These are phyloP conservation scores for Taurulus bubalis DNA, from an alignment of 2,113 vertebrate genomes.

Conservation along the genomic window DNA sequence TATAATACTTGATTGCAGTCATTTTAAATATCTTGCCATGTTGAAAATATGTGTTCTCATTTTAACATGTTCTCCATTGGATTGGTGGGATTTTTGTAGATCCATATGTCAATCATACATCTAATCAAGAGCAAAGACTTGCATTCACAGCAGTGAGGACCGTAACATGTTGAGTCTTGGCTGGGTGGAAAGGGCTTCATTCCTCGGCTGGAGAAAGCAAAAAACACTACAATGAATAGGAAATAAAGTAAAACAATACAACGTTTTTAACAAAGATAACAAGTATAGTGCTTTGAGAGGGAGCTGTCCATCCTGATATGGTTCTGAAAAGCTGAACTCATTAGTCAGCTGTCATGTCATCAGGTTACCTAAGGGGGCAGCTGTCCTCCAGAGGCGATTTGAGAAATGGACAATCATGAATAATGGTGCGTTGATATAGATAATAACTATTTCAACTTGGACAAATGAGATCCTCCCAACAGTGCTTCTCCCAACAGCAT, in stretches of 20 bases:
- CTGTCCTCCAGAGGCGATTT: background rate
- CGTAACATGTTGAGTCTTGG: background rate
- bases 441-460: conserved; percentile 1
- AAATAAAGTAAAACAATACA: background rate
- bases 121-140: background rate
- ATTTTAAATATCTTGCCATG: background rate
- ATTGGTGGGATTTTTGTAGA: background rate
- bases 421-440: background rate
- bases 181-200: background rate
- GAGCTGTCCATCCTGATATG: conserved; percentile 4
- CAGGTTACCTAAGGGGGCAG: background rate
- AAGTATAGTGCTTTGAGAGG: too few species aligned
- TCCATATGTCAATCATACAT: background rate
- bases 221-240: background rate
- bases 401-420: background rate
- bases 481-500: background rate
- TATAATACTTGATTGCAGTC: background rate
- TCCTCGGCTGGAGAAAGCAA: background rate
- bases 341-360: conserved; percentile 9
- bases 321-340: conserved; percentile 7
- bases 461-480: background rate
- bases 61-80: background rate
- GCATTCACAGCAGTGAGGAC: background rate
- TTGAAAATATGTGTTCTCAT: background rate
- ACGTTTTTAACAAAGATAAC: too few species aligned